Evolutionary conservation across 2,797 vertebrate genomes (phyloP).

Genomic region (Hyperoplus lanceolatus): DNA sequence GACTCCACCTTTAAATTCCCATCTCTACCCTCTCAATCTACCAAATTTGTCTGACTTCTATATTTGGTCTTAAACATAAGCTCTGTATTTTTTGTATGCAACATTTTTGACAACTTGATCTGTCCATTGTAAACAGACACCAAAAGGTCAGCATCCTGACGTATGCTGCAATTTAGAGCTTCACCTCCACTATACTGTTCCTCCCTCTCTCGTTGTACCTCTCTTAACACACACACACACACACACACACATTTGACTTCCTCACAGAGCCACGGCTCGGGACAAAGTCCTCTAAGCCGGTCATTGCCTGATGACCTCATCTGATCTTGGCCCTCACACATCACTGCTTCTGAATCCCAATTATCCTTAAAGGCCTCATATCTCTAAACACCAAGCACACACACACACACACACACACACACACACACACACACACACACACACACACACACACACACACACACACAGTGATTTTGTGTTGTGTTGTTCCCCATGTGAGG

Average conservation of each 20-base stretch:
- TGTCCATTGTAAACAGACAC: conserved; percentile 1
- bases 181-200: not conserved
- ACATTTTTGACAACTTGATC: not conserved
- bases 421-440: conserved; percentile 30
- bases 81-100: not conserved
- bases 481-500: conserved; percentile 52
- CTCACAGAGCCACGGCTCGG: conserved; percentile 20
- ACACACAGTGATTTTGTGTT: conserved; percentile 41
- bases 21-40: not conserved
- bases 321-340: conserved; percentile 69
- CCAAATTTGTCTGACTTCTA: not conserved
- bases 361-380: conserved; percentile 64
- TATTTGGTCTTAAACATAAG: not conserved
- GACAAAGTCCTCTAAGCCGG: conserved; percentile 46
- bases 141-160: conserved; percentile 39
- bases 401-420: conserved; percentile 23
- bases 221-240: conserved; percentile 26
- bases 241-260: conserved; percentile 22
- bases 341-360: conserved; percentile 62
- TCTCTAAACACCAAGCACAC: conserved; percentile 55
- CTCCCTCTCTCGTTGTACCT: not conserved
- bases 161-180: conserved; percentile 24
- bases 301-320: conserved; percentile 64
- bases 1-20: not conserved
- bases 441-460: conserved; percentile 16